A percentile compares a stretch with the other conserved stretches of the same genome.
Conservation (phyloP, 1,140 invertebrate genomes). For the Cheumatopsyche charites region DNA sequence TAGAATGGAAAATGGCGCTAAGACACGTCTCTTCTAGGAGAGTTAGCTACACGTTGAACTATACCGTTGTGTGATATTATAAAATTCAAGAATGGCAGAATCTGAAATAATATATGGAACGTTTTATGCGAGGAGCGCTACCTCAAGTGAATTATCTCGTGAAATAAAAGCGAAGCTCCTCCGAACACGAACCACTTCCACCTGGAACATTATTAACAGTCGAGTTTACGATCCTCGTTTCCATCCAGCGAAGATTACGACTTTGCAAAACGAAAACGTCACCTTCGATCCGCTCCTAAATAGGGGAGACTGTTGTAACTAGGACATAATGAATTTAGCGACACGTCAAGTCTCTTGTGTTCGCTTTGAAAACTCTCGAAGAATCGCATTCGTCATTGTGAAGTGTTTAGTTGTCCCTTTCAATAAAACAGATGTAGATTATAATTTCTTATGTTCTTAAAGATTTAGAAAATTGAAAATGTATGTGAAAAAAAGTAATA, state of each 20-base stretch:
- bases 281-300: background rate
- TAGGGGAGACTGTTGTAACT: no score
- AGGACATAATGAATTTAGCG: no score
- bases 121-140: background rate
- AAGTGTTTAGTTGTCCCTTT: no score
- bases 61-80: background rate
- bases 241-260: conserved; percentile 10
- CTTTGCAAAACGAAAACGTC: conserved; percentile 19
- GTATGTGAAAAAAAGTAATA: no score
- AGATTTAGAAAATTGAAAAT: no score
- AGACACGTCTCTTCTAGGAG: no score
- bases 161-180: conserved; percentile 30
- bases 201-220: conserved; percentile 35
- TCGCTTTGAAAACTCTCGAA: no score
- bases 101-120: background rate
- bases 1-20: background rate
- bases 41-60: background rate
- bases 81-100: background rate
- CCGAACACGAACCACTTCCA: background rate
- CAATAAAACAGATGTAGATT: no score
- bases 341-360: no score
- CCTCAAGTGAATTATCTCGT: conserved; percentile 13
- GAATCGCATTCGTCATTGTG: no score
- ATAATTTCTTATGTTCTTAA: no score
- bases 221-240: conserved; percentile 30